A percentile compares a stretch with the other conserved stretches of the same genome.
phyloP scores from a whole-genome alignment of 2,888 invertebrate genomes.

The Frankliniella fusca region DNA sequence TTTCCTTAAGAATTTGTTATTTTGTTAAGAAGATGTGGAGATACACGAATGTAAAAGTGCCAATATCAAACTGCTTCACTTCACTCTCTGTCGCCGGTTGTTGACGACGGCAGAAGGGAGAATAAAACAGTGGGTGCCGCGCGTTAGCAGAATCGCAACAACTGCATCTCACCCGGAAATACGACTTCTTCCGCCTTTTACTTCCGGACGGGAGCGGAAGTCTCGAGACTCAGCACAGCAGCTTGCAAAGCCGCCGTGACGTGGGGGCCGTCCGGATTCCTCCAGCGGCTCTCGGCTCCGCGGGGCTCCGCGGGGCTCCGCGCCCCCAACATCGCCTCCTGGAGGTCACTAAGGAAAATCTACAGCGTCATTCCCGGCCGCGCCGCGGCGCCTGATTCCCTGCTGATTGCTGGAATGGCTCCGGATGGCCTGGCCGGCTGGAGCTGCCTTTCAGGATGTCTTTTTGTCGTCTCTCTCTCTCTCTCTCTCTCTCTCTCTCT shows the following conservation, averaged over 20 bases:
- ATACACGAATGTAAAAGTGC: no score
- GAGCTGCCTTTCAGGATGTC: background rate
- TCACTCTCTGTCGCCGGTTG: no score
- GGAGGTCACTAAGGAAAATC: constrained; percentile 13
- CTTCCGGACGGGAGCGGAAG: background rate
- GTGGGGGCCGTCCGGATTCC: background rate
- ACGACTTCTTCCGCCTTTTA: background rate
- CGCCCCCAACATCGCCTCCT: background rate
- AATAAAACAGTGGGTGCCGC: no score
- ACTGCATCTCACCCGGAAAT: no score
- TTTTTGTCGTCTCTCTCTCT: background rate
- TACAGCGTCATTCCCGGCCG: constrained; percentile 10
- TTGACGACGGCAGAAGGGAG: no score
- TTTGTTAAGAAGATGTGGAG: no score
- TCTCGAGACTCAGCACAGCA: background rate
- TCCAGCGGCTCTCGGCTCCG: no score
- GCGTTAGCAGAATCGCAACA: no score
- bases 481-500: background rate
- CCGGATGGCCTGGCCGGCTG: background rate
- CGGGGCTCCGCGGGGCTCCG: background rate
- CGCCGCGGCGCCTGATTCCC: constrained; percentile 7
- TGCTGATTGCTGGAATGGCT: constrained; percentile 14
- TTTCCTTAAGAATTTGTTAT: no score
- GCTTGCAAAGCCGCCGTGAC: background rate
- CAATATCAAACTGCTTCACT: no score